Evolutionary conservation across 2,797 vertebrate species (phyloP), one percentile per base, ranked within the genome.

Genomic region (Aulostomus chinensis): DNA sequence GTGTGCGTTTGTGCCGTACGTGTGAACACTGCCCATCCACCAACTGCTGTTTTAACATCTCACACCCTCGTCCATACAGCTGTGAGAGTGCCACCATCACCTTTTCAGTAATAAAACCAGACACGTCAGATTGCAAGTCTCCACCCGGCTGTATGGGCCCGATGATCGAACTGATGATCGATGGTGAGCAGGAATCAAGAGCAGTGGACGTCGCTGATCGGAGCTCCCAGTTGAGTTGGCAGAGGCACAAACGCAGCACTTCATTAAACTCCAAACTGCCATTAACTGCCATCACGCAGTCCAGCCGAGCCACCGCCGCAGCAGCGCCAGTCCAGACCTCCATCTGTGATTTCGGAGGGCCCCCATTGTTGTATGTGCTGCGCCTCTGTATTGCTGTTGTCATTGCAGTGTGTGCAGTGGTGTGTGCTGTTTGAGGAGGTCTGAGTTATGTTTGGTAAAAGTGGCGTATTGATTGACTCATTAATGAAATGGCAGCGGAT

Each of bases 231-330:
- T 86, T 66, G 69, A 68, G 58, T 80, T 85, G 80, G 75, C 83
- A 68, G 54, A 58, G 61, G 56, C 68, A 76, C 70, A 81, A 82
- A 85, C 77, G 59, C 72, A 28, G 65, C 63, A 72, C 75, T 76
- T 87, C 84, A 87, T 87, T 87, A 88, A 83, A 73, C 65, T 30
- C 40, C 21, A 73, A 70, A 67, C 64, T 78, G 78, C 76, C 73
- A 31, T 45, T 4, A 47, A 11, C 65, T 72, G 59, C 73, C 72
- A 57, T 80, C 67, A 51, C 51, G 32, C 17, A 61, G 67, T 48
- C 21, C 30, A 37, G 68, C 50, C 54, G 47, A 30, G 29, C 24
- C 3, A 7, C 7, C n/a, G 30, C 30, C 11, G 26, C 54, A 2
- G 56, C 72, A 16, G 54, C 54, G 3, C 74, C 68, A 75, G 81